phyloP scores from a whole-genome alignment of 2,113 vertebrate species.

The Laticauda laticaudata region DNA sequence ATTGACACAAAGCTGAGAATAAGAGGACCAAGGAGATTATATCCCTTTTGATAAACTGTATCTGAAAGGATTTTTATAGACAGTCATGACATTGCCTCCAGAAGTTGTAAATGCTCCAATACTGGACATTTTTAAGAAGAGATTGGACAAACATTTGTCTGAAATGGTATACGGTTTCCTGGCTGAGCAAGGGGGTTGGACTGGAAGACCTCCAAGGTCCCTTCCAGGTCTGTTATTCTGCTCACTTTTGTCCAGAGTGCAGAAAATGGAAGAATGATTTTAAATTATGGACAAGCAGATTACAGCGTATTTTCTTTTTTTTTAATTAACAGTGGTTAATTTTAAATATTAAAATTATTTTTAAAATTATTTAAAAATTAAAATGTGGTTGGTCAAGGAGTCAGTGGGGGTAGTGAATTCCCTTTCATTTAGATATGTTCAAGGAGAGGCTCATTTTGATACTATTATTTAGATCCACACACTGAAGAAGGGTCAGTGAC shows the following conservation, averaged over 20 bases:
- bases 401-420: background rate
- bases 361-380: no score
- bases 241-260: background rate
- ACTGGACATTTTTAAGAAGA: no score
- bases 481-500: background rate
- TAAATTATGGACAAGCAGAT: background rate
- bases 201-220: no score
- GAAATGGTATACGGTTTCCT: no score
- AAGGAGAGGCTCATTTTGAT: background rate
- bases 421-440: background rate
- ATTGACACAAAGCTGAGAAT: background rate
- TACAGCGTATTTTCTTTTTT: background rate
- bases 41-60: background rate
- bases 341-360: background rate
- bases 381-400: background rate
- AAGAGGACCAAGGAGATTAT: background rate
- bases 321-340: background rate
- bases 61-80: background rate
- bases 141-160: no score
- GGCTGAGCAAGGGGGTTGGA: no score
- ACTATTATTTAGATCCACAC: background rate
- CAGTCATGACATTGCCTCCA: background rate
- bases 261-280: background rate
- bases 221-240: background rate
- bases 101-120: no score